Evolutionary conservation across 2,888 invertebrate species (phyloP).

Genomic region (Tachina grossa): DNA sequence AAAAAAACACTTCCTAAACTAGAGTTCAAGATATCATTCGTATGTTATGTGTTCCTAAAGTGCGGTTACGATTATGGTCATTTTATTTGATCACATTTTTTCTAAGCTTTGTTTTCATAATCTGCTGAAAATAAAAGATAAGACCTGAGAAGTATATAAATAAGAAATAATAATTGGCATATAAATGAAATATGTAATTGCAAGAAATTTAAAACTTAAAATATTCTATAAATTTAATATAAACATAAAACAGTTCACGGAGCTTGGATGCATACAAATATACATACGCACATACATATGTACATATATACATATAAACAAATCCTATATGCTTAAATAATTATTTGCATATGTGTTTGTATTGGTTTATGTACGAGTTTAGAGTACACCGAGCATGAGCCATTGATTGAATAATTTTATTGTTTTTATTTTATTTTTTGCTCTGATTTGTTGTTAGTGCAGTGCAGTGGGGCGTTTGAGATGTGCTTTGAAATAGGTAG

Average conservation of each 20-base stretch:
- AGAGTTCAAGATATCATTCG: constrained; percentile 40
- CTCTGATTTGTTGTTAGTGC: constrained; percentile 61
- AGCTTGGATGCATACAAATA: constrained; percentile 65
- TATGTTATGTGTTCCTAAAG: constrained; percentile 44
- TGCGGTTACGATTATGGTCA: constrained; percentile 58
- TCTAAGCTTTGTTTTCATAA: constrained; percentile 44
- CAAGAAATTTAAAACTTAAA: constrained; percentile 36
- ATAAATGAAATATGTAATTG: constrained; percentile 33
- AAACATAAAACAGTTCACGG: constrained; percentile 42
- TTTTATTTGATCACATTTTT: constrained; percentile 47
- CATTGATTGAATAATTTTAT: constrained; percentile 12
- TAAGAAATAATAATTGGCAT: constrained; percentile 36
- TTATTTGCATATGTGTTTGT: constrained; percentile 32
- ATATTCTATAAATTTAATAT: constrained; percentile 43
- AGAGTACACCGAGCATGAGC: constrained; percentile 43
- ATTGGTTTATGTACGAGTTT: constrained; percentile 34
- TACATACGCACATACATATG: neutral
- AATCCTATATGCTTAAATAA: neutral
- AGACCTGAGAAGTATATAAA: constrained; percentile 55
- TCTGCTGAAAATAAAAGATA: constrained; percentile 58
- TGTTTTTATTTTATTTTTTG: constrained; percentile 43
- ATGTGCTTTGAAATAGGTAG: constrained; percentile 55
- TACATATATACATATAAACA: neutral
- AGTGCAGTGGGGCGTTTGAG: constrained; percentile 59
- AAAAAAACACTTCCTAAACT: constrained; percentile 64